Conservation (phyloP, 2,113 vertebrate genomes). For the Mungos mungo region DNA sequence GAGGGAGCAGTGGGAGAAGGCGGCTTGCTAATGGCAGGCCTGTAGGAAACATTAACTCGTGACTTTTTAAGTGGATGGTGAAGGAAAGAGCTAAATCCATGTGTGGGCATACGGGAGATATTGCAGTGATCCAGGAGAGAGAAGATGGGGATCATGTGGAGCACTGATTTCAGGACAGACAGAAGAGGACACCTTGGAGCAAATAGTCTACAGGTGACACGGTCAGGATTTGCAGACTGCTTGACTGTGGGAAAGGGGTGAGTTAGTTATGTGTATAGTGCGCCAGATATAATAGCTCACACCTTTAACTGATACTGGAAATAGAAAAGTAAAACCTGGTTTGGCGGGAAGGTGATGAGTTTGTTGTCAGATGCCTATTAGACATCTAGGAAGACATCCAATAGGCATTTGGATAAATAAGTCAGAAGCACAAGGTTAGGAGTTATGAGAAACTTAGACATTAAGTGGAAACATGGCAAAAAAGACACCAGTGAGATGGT, state of each 20-base stretch:
- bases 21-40: too few relatives aligned
- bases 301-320: not conserved
- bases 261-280: not conserved
- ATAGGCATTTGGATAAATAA: not conserved
- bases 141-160: not conserved
- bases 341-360: not conserved
- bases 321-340: not conserved
- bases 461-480: not conserved
- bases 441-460: not conserved
- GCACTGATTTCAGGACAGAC: not conserved
- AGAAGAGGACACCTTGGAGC: not conserved
- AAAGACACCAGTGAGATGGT: not conserved
- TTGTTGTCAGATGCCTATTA: not conserved
- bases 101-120: not conserved
- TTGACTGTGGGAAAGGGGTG: not conserved
- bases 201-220: not conserved
- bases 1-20: not conserved
- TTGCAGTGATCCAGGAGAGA: not conserved
- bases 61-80: not conserved
- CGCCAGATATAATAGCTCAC: not conserved
- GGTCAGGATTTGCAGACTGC: not conserved
- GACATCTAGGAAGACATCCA: not conserved
- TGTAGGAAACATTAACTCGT: not conserved
- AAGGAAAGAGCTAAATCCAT: not conserved
- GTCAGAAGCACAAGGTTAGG: not conserved